phyloP scores from a whole-genome alignment of 2,113 vertebrate genomes.

The Myotis brandtii region DNA sequence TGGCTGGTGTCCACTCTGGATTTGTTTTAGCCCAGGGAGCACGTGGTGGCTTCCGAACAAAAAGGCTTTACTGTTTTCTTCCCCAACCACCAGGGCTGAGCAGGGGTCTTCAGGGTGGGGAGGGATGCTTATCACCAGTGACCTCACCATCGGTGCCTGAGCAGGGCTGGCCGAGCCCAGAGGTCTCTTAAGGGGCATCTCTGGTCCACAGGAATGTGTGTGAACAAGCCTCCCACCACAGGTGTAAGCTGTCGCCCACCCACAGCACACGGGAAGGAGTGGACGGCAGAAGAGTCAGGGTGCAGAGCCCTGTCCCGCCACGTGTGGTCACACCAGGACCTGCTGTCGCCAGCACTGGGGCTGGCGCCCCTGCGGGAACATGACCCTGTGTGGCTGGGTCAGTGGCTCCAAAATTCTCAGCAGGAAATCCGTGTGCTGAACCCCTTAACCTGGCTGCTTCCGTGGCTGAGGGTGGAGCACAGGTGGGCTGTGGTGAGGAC shows the following conservation, averaged over 20 bases:
- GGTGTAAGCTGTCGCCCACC: background rate
- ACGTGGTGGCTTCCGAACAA: background rate
- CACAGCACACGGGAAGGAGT: background rate
- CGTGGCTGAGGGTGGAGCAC: background rate
- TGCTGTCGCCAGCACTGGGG: background rate
- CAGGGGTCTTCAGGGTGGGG: no score
- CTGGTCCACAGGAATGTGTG: background rate
- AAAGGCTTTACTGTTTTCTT: background rate
- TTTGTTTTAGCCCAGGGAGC: background rate
- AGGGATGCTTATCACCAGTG: background rate
- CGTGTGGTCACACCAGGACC: background rate
- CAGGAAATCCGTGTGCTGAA: background rate
- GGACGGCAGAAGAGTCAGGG: background rate
- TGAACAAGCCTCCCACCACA: background rate
- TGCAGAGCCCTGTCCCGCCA: background rate
- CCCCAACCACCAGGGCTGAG: background rate
- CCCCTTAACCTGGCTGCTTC: background rate
- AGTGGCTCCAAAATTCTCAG: background rate
- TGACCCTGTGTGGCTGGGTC: background rate
- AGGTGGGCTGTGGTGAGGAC: rapidly evolving
- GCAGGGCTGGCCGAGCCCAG: background rate
- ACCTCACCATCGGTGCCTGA: background rate
- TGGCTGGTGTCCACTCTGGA: no score
- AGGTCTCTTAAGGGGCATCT: background rate
- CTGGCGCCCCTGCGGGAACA: rapidly evolving